phyloP scores from a whole-genome alignment of 2,888 invertebrate genomes.

The Ochropacha duplaris region DNA sequence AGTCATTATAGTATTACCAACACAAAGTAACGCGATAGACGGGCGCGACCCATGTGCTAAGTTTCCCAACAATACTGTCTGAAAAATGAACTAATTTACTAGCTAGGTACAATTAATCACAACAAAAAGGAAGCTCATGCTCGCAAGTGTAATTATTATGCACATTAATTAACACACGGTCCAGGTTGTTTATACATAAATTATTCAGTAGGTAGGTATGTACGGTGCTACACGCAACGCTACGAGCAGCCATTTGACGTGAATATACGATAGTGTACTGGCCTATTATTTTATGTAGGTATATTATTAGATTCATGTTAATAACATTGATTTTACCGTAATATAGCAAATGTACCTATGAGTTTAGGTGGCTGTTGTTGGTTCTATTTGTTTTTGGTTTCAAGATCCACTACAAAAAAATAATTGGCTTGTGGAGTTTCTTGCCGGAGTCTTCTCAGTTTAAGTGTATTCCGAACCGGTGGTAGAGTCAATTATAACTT shows the following conservation, averaged over 20 bases:
- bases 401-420: too few relatives aligned
- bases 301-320: not conserved
- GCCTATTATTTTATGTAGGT: slow-evolving; percentile 1
- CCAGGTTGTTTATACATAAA: slow-evolving; percentile 61
- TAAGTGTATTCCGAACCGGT: too few relatives aligned
- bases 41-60: not conserved
- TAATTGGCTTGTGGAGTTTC: too few relatives aligned
- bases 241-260: slow-evolving; percentile 49
- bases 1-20: not conserved
- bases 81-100: slow-evolving; percentile 68
- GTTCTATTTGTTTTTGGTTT: too few relatives aligned
- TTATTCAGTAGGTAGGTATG: slow-evolving; percentile 57
- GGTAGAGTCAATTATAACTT: too few relatives aligned
- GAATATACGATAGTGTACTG: not conserved
- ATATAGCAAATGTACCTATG: not conserved
- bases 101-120: slow-evolving; percentile 73
- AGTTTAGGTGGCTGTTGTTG: not conserved
- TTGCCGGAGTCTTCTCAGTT: too few relatives aligned
- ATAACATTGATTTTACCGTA: not conserved
- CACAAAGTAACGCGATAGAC: not conserved
- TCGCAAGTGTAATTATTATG: slow-evolving; percentile 79
- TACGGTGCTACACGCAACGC: slow-evolving; percentile 53
- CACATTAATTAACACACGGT: slow-evolving; percentile 76
- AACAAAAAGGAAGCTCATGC: slow-evolving; percentile 79
- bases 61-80: slow-evolving; percentile 37